Conservation (phyloP, 2,888 invertebrate species). For the Diaprepes abbreviatus region DNA sequence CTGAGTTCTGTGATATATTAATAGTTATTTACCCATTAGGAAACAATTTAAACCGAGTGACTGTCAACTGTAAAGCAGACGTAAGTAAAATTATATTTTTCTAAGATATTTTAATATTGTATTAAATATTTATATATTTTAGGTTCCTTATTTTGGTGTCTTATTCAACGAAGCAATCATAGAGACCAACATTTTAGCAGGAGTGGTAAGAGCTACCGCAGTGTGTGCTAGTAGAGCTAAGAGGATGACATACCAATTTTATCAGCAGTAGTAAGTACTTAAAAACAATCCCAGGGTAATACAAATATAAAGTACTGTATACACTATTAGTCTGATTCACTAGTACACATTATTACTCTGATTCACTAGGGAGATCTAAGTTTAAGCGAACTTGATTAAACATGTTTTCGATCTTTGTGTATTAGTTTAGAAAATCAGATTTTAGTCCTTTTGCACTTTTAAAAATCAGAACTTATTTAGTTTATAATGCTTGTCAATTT, state of each 20-base stretch:
- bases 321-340: no score
- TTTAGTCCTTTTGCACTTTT: no score
- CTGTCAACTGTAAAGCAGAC: constrained; percentile 88
- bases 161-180: constrained; percentile 93
- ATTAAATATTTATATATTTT: constrained; percentile 45
- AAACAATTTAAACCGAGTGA: constrained; percentile 88
- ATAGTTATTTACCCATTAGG: constrained; percentile 95
- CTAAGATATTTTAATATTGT: neutral
- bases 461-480: no score
- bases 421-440: no score
- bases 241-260: constrained; percentile 88
- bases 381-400: no score
- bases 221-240: constrained; percentile 93
- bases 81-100: constrained; percentile 68
- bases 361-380: no score
- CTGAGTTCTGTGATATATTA: constrained; percentile 98
- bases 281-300: neutral
- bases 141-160: constrained; percentile 95
- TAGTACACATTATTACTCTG: no score
- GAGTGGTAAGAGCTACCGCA: constrained; percentile 90
- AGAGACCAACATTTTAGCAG: constrained; percentile 80
- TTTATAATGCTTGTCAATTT: no score
- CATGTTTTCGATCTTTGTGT: no score
- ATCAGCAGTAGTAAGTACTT: constrained; percentile 86
- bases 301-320: no score